Base-by-base conservation (phyloP, 2,888 invertebrate genomes). In the Gryllus longicercus region DNA sequence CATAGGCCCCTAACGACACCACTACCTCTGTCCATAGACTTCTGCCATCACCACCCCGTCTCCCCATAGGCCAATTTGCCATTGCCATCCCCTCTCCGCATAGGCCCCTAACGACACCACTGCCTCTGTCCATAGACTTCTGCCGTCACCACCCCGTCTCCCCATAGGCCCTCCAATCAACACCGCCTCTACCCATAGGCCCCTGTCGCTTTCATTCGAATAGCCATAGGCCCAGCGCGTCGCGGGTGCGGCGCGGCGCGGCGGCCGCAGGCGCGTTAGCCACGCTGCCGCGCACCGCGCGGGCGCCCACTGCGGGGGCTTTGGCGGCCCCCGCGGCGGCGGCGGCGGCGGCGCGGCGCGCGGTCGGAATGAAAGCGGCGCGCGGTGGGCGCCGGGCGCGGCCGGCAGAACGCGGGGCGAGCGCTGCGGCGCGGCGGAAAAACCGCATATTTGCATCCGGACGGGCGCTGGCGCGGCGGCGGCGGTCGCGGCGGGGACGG, bases 391-490 rank as follows among this genome's bases (percentile, higher is more conserved):
- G 12, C 14, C 18, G 51, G 51, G 14, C 51, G 51, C 12, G 51
- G 51, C 14, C n/a, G 14, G 0, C 16, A n/a, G 63, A 18, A 14
- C 63, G 38, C 38, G 38, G 38, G 38, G 0, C 38, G 38, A 38
- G 38, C 38, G 38, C 38, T 38, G 63, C 16, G 63, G 63, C n/a
- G 14, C 16, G 63, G 63, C n/a, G 63, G 63, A 63, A 63, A 63
- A 63, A 63, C 63, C 63, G 63, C 63, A 63, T 63, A 63, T 63
- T 63, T 63, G 63, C 63, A 63, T 63, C 63, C 63, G 63, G 63
- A 63, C 63, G 63, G 14, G 63, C 14, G 63, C n/a, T n/a, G 63
- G 63, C 63, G n/a, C n/a, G 16, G 63, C 14, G 63, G 63, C 63
- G 16, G 63, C 8, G 5, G 63, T 4, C 3, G 63, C 63, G n/a